Conservation (phyloP, 2,113 vertebrate species). For the Catharus fuscescens region DNA sequence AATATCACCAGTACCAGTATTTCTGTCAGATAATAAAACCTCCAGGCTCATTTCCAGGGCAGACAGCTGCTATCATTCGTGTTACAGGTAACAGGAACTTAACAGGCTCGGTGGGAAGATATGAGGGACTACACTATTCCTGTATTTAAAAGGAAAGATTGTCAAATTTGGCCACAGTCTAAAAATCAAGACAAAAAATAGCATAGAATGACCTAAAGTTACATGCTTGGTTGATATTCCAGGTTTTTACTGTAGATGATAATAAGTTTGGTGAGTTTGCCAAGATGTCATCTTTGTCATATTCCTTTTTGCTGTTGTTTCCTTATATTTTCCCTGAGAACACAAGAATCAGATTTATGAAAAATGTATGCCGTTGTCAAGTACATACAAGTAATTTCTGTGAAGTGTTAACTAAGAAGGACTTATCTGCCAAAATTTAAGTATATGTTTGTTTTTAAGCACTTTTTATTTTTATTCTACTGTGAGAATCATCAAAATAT, state of each 20-base stretch:
- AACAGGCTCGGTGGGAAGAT: neutral
- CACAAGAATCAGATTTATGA: constrained; percentile 68
- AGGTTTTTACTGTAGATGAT: constrained; percentile 12
- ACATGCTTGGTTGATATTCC: neutral
- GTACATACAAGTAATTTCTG: constrained; percentile 67
- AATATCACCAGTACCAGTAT: neutral
- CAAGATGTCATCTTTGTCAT: constrained; percentile 57
- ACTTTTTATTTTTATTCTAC: constrained; percentile 65
- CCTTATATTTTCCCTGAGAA: constrained; percentile 53
- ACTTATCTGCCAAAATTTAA: constrained; percentile 69
- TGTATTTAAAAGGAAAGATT: neutral
- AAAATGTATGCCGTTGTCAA: constrained; percentile 74
- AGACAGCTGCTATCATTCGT: neutral
- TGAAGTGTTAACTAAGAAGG: constrained; percentile 73
- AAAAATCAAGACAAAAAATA: neutral
- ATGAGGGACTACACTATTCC: neutral
- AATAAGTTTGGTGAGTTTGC: constrained; percentile 45
- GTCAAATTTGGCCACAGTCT: neutral
- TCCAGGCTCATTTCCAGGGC: neutral
- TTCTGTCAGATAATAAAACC: neutral
- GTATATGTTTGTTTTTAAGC: constrained; percentile 58
- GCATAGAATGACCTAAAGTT: constrained; percentile 1
- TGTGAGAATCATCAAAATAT: constrained; percentile 66
- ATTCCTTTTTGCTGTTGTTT: constrained; percentile 56
- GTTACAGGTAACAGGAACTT: neutral